These are phyloP conservation scores for Otocyon megalotis DNA, from an alignment of 2,113 vertebrate species.

Conservation along the genomic window DNA sequence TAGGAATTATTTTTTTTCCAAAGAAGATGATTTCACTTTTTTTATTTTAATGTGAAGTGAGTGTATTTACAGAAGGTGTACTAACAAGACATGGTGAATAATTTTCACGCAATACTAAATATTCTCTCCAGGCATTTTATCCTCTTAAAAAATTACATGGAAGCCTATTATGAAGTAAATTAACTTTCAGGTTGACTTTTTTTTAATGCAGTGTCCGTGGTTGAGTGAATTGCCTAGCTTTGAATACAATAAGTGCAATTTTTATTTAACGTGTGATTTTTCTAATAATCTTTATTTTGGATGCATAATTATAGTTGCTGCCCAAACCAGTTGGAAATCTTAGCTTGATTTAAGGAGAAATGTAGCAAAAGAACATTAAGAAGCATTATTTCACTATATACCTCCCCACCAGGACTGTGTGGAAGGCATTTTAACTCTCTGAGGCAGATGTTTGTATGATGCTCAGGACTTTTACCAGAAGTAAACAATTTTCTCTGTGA, in stretches of 20 bases:
- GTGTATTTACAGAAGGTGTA: constrained; percentile 61
- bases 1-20: not conserved
- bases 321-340: not conserved
- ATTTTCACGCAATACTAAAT: constrained; percentile 65
- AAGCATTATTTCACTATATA: not conserved
- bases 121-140: constrained; percentile 48
- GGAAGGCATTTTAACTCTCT: not conserved
- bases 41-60: constrained; percentile 49
- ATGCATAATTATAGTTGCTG: not conserved
- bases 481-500: not conserved
- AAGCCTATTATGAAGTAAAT: constrained; percentile 53
- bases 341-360: not conserved
- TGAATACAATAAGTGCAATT: constrained; percentile 17
- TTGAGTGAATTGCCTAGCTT: constrained; percentile 40
- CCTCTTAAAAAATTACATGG: constrained; percentile 31
- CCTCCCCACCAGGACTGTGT: not conserved
- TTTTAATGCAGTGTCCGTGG: not conserved
- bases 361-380: not conserved
- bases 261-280: constrained; percentile 43
- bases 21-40: constrained; percentile 44
- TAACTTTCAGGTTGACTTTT: constrained; percentile 70
- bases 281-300: constrained; percentile 28
- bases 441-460: not conserved
- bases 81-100: constrained; percentile 58
- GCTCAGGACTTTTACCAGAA: not conserved